A percentile compares a stretch with the other conserved stretches of the same genome.
phyloP scores from a whole-genome alignment of 1,140 invertebrate species.

The Drosophila auraria region DNA sequence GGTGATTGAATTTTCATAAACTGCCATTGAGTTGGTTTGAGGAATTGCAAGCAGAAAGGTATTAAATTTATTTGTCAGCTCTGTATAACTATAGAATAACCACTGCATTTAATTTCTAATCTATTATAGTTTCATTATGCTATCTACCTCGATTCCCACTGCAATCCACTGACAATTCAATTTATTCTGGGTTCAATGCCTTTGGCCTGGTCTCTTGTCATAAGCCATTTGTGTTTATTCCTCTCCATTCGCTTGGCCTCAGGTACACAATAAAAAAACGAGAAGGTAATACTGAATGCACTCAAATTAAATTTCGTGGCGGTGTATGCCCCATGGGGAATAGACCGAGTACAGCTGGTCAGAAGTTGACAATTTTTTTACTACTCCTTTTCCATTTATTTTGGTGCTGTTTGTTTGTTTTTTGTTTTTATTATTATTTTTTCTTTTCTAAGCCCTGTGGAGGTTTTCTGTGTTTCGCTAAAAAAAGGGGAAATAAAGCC shows the following conservation, averaged over 20 bases:
- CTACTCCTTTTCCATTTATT: slow-evolving; percentile 27
- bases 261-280: slow-evolving; percentile 18
- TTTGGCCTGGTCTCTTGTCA: slow-evolving; percentile 7
- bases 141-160: not conserved
- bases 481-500: slow-evolving; percentile 59
- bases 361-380: slow-evolving; percentile 34
- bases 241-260: slow-evolving; percentile 19
- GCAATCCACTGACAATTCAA: slow-evolving; percentile 1
- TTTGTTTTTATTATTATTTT: not conserved
- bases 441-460: slow-evolving; percentile 13
- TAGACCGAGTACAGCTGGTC: slow-evolving; percentile 40
- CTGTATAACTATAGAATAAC: not conserved
- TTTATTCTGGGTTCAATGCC: slow-evolving; percentile 32
- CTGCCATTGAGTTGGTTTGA: slow-evolving; percentile 13
- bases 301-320: slow-evolving; percentile 51
- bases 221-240: slow-evolving; percentile 41
- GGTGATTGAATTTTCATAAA: slow-evolving; percentile 48
- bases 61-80: no score
- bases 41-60: no score
- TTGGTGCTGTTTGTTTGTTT: slow-evolving; percentile 13
- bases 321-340: slow-evolving; percentile 40
- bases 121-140: not conserved
- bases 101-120: not conserved
- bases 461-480: slow-evolving; percentile 25
- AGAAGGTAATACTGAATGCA: slow-evolving; percentile 22